A percentile compares a stretch with the other conserved stretches of the same genome.
Evolutionary conservation across 92 coral and sea anemone genomes (phyloP).

Genomic region (Phenganax marumi): DNA sequence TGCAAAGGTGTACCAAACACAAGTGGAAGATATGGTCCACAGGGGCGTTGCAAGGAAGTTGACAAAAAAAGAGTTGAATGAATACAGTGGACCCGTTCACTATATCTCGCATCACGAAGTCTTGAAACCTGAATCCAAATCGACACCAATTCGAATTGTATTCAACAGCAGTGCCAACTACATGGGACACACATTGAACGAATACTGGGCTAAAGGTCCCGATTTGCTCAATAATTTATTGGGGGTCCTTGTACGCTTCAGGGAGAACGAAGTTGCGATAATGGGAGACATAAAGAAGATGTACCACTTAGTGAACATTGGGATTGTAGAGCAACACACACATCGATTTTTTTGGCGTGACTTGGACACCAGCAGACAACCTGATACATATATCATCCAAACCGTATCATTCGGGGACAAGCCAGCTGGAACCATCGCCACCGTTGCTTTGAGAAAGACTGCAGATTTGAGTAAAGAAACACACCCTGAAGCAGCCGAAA

Average conservation of each 20-base stretch:
- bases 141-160: slow-evolving; percentile 59
- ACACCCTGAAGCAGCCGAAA: slow-evolving; percentile 4
- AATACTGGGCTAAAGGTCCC: slow-evolving; percentile 44
- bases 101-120: slow-evolving; percentile 48
- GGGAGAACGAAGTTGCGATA: slow-evolving; percentile 55
- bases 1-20: slow-evolving; percentile 28
- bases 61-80: slow-evolving; percentile 19
- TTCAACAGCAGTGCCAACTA: slow-evolving; percentile 61
- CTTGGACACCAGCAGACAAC: slow-evolving; percentile 45
- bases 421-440: slow-evolving; percentile 59
- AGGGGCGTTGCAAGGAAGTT: slow-evolving; percentile 53
- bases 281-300: slow-evolving; percentile 42
- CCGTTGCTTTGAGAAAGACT: slow-evolving; percentile 58
- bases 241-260: slow-evolving; percentile 51
- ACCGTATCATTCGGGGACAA: slow-evolving; percentile 58
- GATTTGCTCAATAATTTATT: slow-evolving; percentile 45
- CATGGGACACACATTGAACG: slow-evolving; percentile 52
- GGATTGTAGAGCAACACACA: slow-evolving; percentile 50
- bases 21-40: slow-evolving; percentile 44
- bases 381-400: slow-evolving; percentile 53
- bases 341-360: slow-evolving; percentile 63
- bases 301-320: slow-evolving; percentile 54
- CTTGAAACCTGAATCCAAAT: slow-evolving; percentile 50
- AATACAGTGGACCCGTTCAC: slow-evolving; percentile 51
- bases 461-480: slow-evolving; percentile 9